Conservation (phyloP, 2,888 invertebrate species). For the Melieria omissa region DNA sequence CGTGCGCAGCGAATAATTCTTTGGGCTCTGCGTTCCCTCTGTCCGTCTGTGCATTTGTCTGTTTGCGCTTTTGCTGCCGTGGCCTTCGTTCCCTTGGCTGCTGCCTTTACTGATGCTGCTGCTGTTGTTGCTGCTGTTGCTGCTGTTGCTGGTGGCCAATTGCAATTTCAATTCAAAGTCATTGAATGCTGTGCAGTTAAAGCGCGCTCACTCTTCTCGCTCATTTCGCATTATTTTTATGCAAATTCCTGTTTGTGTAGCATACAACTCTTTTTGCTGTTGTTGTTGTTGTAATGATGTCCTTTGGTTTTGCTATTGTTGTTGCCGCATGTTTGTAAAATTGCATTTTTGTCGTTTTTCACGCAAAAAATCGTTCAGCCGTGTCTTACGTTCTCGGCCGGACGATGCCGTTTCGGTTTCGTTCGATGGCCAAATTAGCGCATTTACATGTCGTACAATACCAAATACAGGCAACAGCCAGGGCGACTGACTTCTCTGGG, state of each 20-base stretch:
- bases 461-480: slow-evolving; percentile 49
- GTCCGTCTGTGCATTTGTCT: slow-evolving; percentile 1
- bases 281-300: slow-evolving; percentile 23
- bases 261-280: neutral
- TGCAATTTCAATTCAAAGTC: slow-evolving; percentile 8
- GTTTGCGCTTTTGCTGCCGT: neutral
- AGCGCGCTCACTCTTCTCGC: neutral
- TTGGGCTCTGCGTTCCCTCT: slow-evolving; percentile 1
- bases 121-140: slow-evolving; percentile 21
- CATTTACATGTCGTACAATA: slow-evolving; percentile 61
- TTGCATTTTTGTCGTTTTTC: neutral
- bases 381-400: neutral
- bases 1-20: neutral
- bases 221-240: slow-evolving; percentile 34
- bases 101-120: neutral
- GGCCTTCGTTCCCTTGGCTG: no score
- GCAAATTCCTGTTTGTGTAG: slow-evolving; percentile 14
- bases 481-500: neutral
- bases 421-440: slow-evolving; percentile 56
- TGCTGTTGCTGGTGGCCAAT: slow-evolving; percentile 21
- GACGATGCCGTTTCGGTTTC: neutral
- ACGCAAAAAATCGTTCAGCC: neutral
- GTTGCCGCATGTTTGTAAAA: slow-evolving; percentile 1
- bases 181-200: slow-evolving; percentile 1
- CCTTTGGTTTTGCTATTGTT: slow-evolving; percentile 6